These are phyloP conservation scores for Hoplostethus mediterraneus DNA, from an alignment of 2,797 vertebrate species.

Conservation along the genomic window DNA sequence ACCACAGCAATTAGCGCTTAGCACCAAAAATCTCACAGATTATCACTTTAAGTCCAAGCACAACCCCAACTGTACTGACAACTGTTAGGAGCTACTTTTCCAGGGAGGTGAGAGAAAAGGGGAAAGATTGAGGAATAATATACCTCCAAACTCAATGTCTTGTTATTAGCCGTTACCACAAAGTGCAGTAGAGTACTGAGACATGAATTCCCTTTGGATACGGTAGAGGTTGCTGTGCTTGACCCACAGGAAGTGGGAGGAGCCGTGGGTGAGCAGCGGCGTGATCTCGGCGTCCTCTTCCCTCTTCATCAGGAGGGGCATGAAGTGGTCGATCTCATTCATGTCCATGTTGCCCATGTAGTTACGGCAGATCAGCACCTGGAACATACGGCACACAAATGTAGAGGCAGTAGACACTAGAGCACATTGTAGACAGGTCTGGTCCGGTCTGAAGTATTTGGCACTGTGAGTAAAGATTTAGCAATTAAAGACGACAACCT, in stretches of 20 bases:
- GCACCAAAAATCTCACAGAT: too few species aligned
- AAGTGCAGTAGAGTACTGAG: background rate
- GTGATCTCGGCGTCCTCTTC: conserved; percentile 85
- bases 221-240: conserved; percentile 88
- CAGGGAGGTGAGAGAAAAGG: too few species aligned
- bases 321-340: conserved; percentile 87
- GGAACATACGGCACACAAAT: conserved; percentile 28
- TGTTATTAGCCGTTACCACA: background rate
- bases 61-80: too few species aligned
- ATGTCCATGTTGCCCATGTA: conserved; percentile 88
- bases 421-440: conserved; percentile 12
- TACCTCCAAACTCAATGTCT: too few species aligned
- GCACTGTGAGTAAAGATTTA: conserved; percentile 32
- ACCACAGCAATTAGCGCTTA: too few species aligned
- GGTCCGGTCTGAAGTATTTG: conserved; percentile 47
- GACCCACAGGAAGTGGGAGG: conserved; percentile 87
- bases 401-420: conserved; percentile 15
- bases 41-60: too few species aligned
- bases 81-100: too few species aligned
- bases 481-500: conserved; percentile 7
- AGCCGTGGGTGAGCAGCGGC: conserved; percentile 81
- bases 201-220: conserved; percentile 75
- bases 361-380: conserved; percentile 88
- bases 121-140: too few species aligned
- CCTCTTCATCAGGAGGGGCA: conserved; percentile 86